Percentiles rank a stretch among this genome's conserved stretches.
These are phyloP conservation scores for Campoletis sonorensis DNA, from an alignment of 1,140 invertebrate genomes.

Conservation along the genomic window DNA sequence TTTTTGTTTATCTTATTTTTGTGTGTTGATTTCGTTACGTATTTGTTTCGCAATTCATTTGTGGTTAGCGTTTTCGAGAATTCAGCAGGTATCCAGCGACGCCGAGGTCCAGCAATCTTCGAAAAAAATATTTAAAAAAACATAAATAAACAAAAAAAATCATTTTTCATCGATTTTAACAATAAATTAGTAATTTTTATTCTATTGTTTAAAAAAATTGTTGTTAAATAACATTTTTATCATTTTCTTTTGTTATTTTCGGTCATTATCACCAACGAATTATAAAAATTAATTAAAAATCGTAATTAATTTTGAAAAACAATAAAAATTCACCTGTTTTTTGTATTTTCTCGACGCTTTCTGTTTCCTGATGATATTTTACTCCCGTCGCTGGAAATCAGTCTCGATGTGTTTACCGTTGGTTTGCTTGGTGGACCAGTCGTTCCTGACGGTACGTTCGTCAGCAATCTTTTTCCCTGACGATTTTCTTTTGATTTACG, in stretches of 20 bases:
- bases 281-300: not conserved
- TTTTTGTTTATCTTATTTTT: no score
- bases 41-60: slow-evolving; percentile 43
- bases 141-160: slow-evolving; percentile 33
- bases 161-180: no score
- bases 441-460: slow-evolving; percentile 71
- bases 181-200: not conserved
- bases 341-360: slow-evolving; percentile 63
- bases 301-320: no score
- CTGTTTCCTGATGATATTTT: slow-evolving; percentile 65
- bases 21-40: no score
- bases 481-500: slow-evolving; percentile 75
- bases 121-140: slow-evolving; percentile 51
- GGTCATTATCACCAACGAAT: no score
- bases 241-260: no score
- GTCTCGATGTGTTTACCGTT: slow-evolving; percentile 67
- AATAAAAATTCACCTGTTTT: slow-evolving; percentile 31
- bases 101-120: slow-evolving; percentile 65
- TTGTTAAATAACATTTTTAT: no score
- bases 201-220: not conserved
- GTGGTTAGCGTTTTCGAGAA: slow-evolving; percentile 63
- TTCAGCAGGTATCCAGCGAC: slow-evolving; percentile 68
- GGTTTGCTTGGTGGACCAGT: slow-evolving; percentile 69
- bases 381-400: slow-evolving; percentile 70
- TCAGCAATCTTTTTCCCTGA: slow-evolving; percentile 72